Conservation (phyloP, 2,113 vertebrate genomes). For the Pavo muticus region DNA sequence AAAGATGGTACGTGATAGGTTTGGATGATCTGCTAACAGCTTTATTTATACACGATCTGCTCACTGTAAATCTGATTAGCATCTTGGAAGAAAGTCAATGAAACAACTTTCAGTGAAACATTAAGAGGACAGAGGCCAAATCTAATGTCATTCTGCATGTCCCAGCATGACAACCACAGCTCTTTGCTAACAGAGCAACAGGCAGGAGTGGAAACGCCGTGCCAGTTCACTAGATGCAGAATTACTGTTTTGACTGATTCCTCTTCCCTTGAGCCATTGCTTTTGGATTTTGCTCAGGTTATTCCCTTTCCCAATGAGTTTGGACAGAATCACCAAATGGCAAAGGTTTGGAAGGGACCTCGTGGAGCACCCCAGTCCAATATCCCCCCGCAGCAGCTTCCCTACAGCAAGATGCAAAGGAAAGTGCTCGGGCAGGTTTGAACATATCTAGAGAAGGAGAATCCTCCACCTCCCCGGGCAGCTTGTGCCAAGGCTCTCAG, state of each 20-base stretch:
- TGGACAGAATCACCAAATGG: neutral
- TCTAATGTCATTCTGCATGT: neutral
- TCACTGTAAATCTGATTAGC: neutral
- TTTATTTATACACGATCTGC: neutral
- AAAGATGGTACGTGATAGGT: neutral
- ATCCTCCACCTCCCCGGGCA: too few species aligned
- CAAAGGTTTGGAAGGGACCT: too few species aligned
- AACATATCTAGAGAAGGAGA: too few species aligned
- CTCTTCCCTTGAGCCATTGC: neutral
- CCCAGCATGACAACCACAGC: neutral
- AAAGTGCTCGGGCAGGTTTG: too few species aligned
- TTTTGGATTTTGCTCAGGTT: neutral
- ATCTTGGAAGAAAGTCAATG: neutral
- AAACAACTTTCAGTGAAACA: neutral
- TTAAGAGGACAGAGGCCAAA: neutral
- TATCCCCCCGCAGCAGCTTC: too few species aligned
- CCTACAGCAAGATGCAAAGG: too few species aligned
- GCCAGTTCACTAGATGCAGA: rapidly evolving
- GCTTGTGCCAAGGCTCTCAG: too few species aligned
- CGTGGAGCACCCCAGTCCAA: too few species aligned
- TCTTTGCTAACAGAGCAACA: rapidly evolving
- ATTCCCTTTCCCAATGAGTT: neutral
- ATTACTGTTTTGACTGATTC: neutral
- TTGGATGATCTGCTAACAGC: neutral
- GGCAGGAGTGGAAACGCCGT: rapidly evolving